Conservation (phyloP, 2,113 vertebrate genomes). For the Pachyramphus minor region DNA sequence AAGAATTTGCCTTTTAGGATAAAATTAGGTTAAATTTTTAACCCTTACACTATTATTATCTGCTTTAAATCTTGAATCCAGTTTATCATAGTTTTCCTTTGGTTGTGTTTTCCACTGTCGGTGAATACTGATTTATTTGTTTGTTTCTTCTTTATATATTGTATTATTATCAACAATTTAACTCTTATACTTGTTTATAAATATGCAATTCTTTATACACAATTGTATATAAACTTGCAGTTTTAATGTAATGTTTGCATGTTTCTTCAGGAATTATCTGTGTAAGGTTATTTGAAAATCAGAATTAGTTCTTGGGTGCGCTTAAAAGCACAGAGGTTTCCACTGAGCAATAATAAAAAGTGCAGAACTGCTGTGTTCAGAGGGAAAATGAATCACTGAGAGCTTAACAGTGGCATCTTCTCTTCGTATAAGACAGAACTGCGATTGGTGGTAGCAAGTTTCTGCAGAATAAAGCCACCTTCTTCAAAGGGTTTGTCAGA, state of each 20-base stretch:
- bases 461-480: not conserved
- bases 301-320: not conserved
- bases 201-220: not conserved
- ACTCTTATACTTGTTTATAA: not conserved
- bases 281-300: not conserved
- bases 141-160: not conserved
- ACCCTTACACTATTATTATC: not conserved
- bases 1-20: not conserved
- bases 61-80: not conserved
- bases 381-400: not conserved
- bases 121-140: not conserved
- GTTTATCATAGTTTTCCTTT: not conserved
- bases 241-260: accelerated
- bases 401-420: not conserved
- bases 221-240: not conserved
- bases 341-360: not conserved
- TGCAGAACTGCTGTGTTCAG: not conserved
- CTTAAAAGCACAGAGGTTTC: not conserved
- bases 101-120: not conserved
- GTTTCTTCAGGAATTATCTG: not conserved
- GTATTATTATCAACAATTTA: not conserved
- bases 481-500: not conserved
- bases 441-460: not conserved
- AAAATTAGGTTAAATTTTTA: not conserved
- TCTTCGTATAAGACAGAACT: not conserved